Evolutionary conservation across 2,888 invertebrate species (phyloP).

Genomic region (Catonia carolina): DNA sequence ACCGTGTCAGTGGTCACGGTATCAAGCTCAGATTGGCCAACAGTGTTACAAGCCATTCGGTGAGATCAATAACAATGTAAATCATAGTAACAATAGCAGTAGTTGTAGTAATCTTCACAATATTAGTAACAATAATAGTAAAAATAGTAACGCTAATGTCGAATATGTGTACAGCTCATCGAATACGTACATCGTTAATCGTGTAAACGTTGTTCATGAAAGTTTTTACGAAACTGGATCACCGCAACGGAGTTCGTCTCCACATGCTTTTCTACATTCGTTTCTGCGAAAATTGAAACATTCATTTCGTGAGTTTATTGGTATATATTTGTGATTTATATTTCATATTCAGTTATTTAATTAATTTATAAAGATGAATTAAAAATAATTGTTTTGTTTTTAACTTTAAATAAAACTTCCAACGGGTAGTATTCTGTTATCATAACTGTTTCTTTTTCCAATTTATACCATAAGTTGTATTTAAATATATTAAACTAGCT

Average conservation of each 20-base stretch:
- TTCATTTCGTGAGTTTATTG: slow-evolving; percentile 21
- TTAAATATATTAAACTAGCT: no score
- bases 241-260: slow-evolving; percentile 12
- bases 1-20: slow-evolving; percentile 21
- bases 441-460: no score
- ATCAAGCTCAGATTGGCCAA: slow-evolving; percentile 17
- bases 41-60: slow-evolving; percentile 17
- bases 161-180: background rate
- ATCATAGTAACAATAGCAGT: background rate
- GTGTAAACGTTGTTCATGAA: background rate
- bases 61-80: slow-evolving; percentile 9
- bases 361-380: no score
- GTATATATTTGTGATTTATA: no score
- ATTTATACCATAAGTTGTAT: no score
- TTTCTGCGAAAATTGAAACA: slow-evolving; percentile 23
- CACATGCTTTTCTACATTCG: slow-evolving; percentile 23
- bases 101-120: background rate
- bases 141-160: background rate
- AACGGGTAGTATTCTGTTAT: no score
- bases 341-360: no score
- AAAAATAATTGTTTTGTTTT: no score
- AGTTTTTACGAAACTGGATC: background rate
- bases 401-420: no score
- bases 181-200: background rate
- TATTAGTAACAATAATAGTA: background rate